Evolutionary conservation across 2,113 vertebrate genomes (phyloP), one percentile per base, ranked within the genome.

Genomic region (Lagenorhynchus albirostris): DNA sequence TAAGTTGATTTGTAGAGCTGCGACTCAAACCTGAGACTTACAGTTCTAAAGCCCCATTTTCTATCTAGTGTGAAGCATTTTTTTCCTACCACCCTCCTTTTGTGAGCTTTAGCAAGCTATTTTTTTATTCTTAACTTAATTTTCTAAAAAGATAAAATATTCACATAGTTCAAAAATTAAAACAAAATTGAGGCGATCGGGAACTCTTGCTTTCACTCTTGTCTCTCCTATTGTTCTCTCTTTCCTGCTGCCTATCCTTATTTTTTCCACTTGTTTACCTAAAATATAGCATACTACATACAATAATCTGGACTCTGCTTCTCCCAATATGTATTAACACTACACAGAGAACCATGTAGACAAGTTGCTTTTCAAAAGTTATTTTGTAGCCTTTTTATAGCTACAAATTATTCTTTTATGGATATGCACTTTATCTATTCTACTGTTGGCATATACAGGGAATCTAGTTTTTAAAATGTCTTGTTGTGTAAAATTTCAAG

Each of bases 131-230:
- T 91, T 53, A 79, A 63, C 23, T 84, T 84, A 67, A 31, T 89
- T 89, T 97, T 81, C 36, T 84, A 31, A 50, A 94, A 91, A 83
- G 41, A 15, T 50, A 76, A 96, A 95, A 60, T 68, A 68, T 26
- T 4, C 3, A 26, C 38, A 33, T 36, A 67, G 18, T 89, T 96
- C 9, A 91, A 55, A 94, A 96, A 84, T 55, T 23, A 79, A 58
- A 94, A 62, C 25, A 88, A 33, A 68, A 60, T 55, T 58, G 41
- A 77, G 55, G 55, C 7, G 20, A 41, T n/a, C 5, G 14, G 41
- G 33, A 60, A 60, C 38, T 92, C 36, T 71, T 90, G n/a, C 3
- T 81, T 93, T 77, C 3, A 63, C n/a, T 97, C 17, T 53, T 81
- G 2, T 47, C 7, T 10, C 50, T 33, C 5, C 14, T 36, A 4